Conservation (phyloP, 2,888 invertebrate species). For the Nephrotoma appendiculata region DNA sequence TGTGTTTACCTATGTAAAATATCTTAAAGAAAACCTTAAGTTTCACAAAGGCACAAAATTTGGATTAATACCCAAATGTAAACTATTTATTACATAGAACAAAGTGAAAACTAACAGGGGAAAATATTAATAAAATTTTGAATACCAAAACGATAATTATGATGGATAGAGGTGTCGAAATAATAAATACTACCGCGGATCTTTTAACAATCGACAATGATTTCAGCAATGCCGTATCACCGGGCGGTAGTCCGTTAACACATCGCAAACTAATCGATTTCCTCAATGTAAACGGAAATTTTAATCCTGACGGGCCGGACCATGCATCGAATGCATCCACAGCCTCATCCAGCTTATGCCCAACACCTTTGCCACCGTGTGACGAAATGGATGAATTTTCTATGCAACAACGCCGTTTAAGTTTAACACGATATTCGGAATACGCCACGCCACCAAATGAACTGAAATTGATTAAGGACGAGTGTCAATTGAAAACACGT, state of each 20-base stretch:
- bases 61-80: neutral
- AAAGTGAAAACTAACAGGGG: neutral
- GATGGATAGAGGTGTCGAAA: neutral
- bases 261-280: neutral
- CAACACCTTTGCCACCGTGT: neutral
- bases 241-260: conserved; percentile 3
- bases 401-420: neutral
- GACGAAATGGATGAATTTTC: neutral
- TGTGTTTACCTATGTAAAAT: neutral
- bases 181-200: neutral
- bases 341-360: neutral
- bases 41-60: neutral
- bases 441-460: neutral
- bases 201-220: neutral
- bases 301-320: neutral
- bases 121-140: neutral
- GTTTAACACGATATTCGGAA: neutral
- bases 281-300: conserved; percentile 3
- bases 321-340: neutral
- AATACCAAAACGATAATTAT: neutral
- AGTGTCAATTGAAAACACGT: neutral
- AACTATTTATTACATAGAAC: neutral
- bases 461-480: neutral
- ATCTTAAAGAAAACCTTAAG: neutral
- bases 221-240: neutral